A percentile compares a stretch with the other conserved stretches of the same genome.
These are phyloP conservation scores for Sciurus niger DNA, from an alignment of 2,113 vertebrate species.

Conservation along the genomic window DNA sequence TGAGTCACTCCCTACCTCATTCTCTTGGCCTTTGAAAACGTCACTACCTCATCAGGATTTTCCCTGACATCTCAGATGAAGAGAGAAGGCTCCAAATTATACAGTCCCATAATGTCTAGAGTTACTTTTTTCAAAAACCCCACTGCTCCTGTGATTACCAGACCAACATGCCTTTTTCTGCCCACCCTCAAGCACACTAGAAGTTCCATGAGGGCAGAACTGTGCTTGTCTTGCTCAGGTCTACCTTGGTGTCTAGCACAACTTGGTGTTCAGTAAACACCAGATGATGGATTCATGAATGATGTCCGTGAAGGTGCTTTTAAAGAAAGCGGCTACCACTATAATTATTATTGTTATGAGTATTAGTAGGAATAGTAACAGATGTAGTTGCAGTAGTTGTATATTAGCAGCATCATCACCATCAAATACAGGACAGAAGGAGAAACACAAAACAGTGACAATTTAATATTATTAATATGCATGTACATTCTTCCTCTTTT, in stretches of 20 bases:
- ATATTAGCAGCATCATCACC: background rate
- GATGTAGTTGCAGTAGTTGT: background rate
- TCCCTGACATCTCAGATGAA: background rate
- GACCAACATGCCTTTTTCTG: background rate
- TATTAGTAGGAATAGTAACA: background rate
- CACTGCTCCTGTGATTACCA: background rate
- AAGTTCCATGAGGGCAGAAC: background rate
- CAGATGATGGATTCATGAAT: background rate
- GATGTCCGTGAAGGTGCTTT: background rate
- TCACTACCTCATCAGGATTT: background rate
- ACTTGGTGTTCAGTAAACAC: background rate
- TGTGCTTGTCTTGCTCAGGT: no score
- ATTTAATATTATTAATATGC: background rate
- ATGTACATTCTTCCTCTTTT: background rate
- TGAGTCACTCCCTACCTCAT: background rate
- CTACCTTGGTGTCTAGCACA: background rate
- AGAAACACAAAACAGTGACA: background rate
- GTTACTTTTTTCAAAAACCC: background rate
- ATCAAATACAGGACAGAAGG: background rate
- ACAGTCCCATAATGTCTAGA: background rate
- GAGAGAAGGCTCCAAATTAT: background rate
- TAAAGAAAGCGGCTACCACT: background rate
- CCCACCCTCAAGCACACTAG: background rate
- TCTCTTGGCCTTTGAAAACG: background rate
- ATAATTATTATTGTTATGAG: background rate